Base-by-base conservation (phyloP, 2,113 vertebrate genomes). In the Cyprinodon tularosa region DNA sequence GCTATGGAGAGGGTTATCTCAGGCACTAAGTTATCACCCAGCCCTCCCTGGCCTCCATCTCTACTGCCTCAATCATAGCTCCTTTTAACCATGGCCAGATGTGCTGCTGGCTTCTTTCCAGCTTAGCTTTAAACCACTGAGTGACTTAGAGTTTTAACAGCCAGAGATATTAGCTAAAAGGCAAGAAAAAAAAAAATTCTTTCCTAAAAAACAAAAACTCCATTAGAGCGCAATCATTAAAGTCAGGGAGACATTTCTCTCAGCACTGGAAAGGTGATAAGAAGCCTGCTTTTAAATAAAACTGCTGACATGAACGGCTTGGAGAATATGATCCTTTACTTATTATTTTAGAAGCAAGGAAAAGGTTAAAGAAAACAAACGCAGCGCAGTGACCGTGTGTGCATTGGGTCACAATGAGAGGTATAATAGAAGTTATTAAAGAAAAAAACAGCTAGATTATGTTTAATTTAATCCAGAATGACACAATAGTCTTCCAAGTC, bases 1-100 rank as follows among this genome's bases (percentile, higher is more conserved):
- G 76, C 74, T 67, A 59, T 20, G 64, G 68, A 83, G 83, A 76
- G 39, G 87, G 90, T 92, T 91, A 91, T 88, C 91, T 82, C 63
- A 91, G 88, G 88, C 77, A 74, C 77, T 2, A 59, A 68, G 75
- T 74, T 68, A 89, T 89, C 88, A 80, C 78, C 85, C 74, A 80
- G 77, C 69, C 69, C 78, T 88, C 82, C 66, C 81, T 68, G 68
- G 81, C 83, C 79, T 86, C 79, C 80, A 77, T 82, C 81, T 86
- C 84, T 61, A 74, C 78, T 85, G 78, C 68, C 78, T 81, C 74
- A 76, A 88, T 87, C 76, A 29, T 65, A 59, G 66, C 78, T 83
- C 78, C 71, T 84, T 80, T 82, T 91, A 92, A 91, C 78, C 84
- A 67, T 5, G 63, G 85, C 83, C 92, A 93, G 92, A 93, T 93